Evolutionary conservation across 2,888 invertebrate species (phyloP), one percentile per base, ranked within the genome.

Genomic region (Tachina lurida): DNA sequence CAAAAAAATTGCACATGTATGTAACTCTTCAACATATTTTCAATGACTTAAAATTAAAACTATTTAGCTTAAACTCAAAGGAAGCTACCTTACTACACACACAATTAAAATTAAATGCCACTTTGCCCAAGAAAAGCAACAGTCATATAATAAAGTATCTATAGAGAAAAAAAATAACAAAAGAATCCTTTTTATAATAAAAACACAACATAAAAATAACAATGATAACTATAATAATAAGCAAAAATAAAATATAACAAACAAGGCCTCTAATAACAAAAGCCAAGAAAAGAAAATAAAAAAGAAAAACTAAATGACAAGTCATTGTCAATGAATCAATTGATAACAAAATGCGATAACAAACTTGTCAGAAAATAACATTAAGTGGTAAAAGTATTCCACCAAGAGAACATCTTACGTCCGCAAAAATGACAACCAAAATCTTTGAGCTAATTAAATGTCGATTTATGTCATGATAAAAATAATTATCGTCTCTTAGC

Each of bases 401-500:
- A 49, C 12, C 47, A 22, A 73, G 10, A 52, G 12, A 43, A 19
- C 47, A 15, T 58, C 19, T 7, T 22, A 10, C 9, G 3, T n/a
- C 13, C 15, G 52, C n/a, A 52, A 68, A 77, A 47, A 63, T 78
- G 84, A 84, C 88, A 85, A 84, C 56, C 12, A 86, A 88, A 88
- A 87, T 88, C 89, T 88, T 74, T 84, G 86, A 88, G 86, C 91
- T 91, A 90, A 90, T 91, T 91, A 91, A 90, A 89, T 90, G 88
- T 87, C 87, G 89, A 90, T 91, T 89, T 89, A 88, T 89, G 90
- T 91, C 90, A 89, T 88, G 89, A 91, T 90, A 91, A 90, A 87
- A 87, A 89, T 89, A 89, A 90, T 91, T 91, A 90, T 90, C 31
- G 31, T 31, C 31, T 31, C 90, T 89, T 84, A 82, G 47, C 68